phyloP scores from a whole-genome alignment of 1,140 invertebrate genomes.

The Bradysia coprophila region DNA sequence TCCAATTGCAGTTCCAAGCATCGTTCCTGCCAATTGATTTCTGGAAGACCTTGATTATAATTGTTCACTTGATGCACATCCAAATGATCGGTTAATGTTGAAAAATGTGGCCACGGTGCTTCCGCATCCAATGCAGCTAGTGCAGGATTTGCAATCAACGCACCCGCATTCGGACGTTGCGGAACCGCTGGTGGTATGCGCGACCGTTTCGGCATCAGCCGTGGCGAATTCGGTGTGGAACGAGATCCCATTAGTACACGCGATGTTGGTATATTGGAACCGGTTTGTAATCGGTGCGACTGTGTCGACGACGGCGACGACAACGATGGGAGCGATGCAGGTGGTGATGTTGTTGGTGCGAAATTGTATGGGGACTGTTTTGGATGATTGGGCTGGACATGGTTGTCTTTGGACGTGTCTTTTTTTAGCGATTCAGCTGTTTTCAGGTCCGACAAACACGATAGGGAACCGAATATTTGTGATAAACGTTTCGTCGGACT shows the following conservation, averaged over 20 bases:
- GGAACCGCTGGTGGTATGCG: constrained; percentile 29
- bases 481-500: constrained; percentile 43
- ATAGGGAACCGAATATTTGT: constrained; percentile 59
- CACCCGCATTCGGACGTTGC: constrained; percentile 9
- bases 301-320: constrained; percentile 12
- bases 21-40: constrained; percentile 60
- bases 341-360: constrained; percentile 7
- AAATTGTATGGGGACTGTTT: constrained; percentile 8
- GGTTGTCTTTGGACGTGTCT: constrained; percentile 12
- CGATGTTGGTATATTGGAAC: constrained; percentile 2
- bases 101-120: constrained; percentile 21
- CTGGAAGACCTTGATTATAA: constrained; percentile 12
- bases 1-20: constrained; percentile 67
- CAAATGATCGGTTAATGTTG: constrained; percentile 17
- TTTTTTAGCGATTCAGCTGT: constrained; percentile 21
- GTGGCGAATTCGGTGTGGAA: constrained; percentile 46
- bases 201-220: constrained; percentile 38
- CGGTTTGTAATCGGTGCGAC: constrained; percentile 9
- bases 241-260: constrained; percentile 15
- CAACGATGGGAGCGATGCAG: constrained; percentile 13
- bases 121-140: constrained; percentile 14
- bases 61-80: constrained; percentile 22
- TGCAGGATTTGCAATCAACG: constrained; percentile 8
- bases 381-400: constrained; percentile 5
- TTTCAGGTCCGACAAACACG: constrained; percentile 39